These are phyloP conservation scores for Pluvianellus socialis DNA, from an alignment of 2,113 vertebrate species.

Conservation along the genomic window DNA sequence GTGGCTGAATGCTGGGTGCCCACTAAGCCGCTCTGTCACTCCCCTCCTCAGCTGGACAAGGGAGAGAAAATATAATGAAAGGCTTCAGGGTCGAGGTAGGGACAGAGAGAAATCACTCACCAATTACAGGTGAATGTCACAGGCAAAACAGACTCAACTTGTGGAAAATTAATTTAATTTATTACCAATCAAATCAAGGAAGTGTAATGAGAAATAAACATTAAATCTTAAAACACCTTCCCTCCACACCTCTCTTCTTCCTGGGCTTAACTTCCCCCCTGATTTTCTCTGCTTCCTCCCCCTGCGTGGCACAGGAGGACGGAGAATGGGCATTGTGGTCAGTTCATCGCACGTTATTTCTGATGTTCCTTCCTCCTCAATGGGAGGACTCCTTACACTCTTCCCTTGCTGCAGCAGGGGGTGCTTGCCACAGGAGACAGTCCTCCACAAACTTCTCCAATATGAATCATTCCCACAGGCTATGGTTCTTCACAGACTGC, in stretches of 20 bases:
- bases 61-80: background rate
- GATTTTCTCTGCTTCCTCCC: background rate
- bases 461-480: too few species aligned
- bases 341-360: background rate
- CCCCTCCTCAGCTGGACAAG: background rate
- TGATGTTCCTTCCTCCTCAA: background rate
- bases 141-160: background rate
- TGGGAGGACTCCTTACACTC: background rate
- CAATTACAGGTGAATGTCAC: background rate
- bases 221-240: background rate
- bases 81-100: background rate
- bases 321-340: background rate
- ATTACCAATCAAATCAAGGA: background rate
- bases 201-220: background rate
- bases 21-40: background rate
- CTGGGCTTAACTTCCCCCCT: background rate
- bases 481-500: background rate
- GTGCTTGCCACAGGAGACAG: background rate
- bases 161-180: background rate
- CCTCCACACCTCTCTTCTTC: background rate
- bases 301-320: background rate
- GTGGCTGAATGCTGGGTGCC: background rate
- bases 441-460: too few species aligned
- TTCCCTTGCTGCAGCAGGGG: background rate
- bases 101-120: background rate